phyloP scores from a whole-genome alignment of 2,888 invertebrate genomes.

The Rutpela maculata region DNA sequence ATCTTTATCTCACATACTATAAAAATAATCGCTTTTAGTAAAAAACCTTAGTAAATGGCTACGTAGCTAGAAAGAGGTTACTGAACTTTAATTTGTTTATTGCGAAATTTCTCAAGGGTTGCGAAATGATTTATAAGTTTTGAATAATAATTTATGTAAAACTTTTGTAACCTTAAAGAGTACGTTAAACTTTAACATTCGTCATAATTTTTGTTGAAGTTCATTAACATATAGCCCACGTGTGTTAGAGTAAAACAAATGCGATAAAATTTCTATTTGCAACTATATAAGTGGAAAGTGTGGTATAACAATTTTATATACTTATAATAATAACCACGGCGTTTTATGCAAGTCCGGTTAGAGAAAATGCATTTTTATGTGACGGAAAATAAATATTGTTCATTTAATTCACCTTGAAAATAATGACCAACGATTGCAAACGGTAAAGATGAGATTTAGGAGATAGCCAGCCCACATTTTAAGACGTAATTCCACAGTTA shows the following conservation, averaged over 20 bases:
- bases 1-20: conserved; percentile 25
- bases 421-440: background rate
- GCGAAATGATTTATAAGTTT: conserved; percentile 48
- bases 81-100: conserved; percentile 43
- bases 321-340: conserved; percentile 30
- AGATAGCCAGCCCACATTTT: background rate
- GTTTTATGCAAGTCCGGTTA: background rate
- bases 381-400: background rate
- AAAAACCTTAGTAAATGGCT: conserved; percentile 14
- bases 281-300: conserved; percentile 54
- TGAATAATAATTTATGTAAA: conserved; percentile 50
- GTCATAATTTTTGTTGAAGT: conserved; percentile 54
- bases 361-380: background rate
- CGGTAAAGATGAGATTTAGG: background rate
- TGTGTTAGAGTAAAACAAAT: conserved; percentile 49
- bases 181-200: conserved; percentile 53
- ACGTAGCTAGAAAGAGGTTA: conserved; percentile 12
- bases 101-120: conserved; percentile 43
- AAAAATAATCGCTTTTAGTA: conserved; percentile 24
- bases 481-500: background rate
- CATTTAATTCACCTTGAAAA: background rate
- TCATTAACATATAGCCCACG: conserved; percentile 56
- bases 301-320: conserved; percentile 44
- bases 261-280: conserved; percentile 54
- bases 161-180: conserved; percentile 47